Evolutionary conservation across 2,113 vertebrate genomes (phyloP), one percentile per base, ranked within the genome.

Genomic region (Gadus chalcogrammus): DNA sequence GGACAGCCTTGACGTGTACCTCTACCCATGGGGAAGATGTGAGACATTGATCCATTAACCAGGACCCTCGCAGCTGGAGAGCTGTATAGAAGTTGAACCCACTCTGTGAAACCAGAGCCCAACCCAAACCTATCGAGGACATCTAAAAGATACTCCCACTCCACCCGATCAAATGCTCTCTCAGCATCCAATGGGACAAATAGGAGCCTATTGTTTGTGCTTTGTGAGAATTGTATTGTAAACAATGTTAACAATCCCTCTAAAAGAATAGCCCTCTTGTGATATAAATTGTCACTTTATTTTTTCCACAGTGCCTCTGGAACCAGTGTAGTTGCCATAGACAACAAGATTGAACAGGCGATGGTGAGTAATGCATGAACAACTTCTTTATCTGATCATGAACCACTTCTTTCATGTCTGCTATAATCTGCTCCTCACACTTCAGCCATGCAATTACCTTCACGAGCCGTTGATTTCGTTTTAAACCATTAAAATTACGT

Each of bases 281-380:
- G n/a, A 17, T 58, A n/a, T 58, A 18, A n/a, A 64, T 22, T 38
- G 3, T 55, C 31, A 13, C 1, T 75, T 55, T 61, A 27, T 68
- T 6, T 15, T 68, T 67, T 16, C 81, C 84, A 64, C 87, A 93
- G 94, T 93, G 92, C 94, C 85, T 97, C 96, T 88, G 96, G 96
- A 93, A 94, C 94, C 75, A 97, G 95, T 78, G 94, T 94, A 85
- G 96, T 97, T 89, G 96, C 96, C 92, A 98, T 98, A 86, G 97
- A 98, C 91, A 98, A 98, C 92, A 98, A 97, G 92, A 97, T 99
- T 89, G 97, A 99, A 90, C 96, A 99, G 92, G 97, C 97, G 78
- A 99, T 99, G 97, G 97, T 99, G 88, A 97, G 97, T 86, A 64
- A 53, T 20, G 15, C 88, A 0, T 67, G 68, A 8, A 35, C 6